These are phyloP conservation scores for Cygnus atratus DNA, from an alignment of 2,113 vertebrate species.

Conservation along the genomic window DNA sequence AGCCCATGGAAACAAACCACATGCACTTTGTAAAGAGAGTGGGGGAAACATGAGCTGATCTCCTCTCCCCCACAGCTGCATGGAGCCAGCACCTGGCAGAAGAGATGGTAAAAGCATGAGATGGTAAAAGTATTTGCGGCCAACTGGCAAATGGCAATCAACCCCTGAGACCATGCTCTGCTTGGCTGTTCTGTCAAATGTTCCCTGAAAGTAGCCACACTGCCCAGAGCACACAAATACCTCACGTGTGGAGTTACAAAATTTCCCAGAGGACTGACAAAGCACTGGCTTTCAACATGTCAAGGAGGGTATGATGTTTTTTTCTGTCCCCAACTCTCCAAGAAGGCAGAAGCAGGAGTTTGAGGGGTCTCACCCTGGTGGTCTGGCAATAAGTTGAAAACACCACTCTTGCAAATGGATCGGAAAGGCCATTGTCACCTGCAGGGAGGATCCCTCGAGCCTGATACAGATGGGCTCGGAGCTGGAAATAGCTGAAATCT, in stretches of 20 bases:
- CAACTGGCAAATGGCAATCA: background rate
- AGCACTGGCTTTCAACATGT: background rate
- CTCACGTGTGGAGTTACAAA: background rate
- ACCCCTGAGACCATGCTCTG: background rate
- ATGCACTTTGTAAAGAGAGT: background rate
- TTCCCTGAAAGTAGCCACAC: background rate
- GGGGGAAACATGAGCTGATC: background rate
- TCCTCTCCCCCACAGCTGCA: background rate
- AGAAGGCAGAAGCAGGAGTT: background rate
- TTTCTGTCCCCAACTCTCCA: background rate
- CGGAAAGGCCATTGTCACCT: conserved; percentile 89
- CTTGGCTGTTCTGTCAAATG: background rate
- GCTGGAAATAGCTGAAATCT: conserved; percentile 91
- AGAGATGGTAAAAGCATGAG: background rate
- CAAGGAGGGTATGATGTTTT: background rate
- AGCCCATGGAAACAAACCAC: background rate
- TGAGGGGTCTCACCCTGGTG: conserved; percentile 77
- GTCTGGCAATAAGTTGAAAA: conserved; percentile 91
- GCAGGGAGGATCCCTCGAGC: conserved; percentile 88
- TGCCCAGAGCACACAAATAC: background rate
- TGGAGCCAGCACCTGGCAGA: background rate
- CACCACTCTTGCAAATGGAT: conserved; percentile 88
- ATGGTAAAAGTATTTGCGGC: background rate
- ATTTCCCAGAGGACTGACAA: background rate
- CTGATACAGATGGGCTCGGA: conserved; percentile 92